Percentiles rank a stretch among this genome's conserved stretches.
phyloP scores from a whole-genome alignment of 1,140 invertebrate species.

The Centruroides vittatus region DNA sequence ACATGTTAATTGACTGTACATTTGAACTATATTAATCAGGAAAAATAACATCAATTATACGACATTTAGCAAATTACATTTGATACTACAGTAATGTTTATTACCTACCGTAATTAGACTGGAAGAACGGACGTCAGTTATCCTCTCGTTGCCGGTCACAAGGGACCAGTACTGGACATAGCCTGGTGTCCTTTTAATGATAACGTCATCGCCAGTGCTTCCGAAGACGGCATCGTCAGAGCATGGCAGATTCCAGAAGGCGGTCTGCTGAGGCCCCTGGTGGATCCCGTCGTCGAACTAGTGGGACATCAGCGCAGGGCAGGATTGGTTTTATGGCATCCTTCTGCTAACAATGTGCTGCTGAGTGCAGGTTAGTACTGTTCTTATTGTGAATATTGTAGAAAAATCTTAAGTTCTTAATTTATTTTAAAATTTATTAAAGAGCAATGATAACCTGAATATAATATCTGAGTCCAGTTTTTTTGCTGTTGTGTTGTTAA shows the following conservation, averaged over 20 bases:
- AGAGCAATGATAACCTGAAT: no score
- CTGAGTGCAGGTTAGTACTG: constrained; percentile 55
- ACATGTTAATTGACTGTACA: no score
- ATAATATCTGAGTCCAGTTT: no score
- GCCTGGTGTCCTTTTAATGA: constrained; percentile 99
- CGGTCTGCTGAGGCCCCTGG: constrained; percentile 58
- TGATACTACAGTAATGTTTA: no score
- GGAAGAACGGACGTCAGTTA: constrained; percentile 85
- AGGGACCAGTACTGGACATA: constrained; percentile 93
- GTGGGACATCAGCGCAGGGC: constrained; percentile 87
- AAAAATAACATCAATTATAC: no score
- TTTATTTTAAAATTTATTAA: no score
- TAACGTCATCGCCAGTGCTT: constrained; percentile 94
- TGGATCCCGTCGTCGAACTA: constrained; percentile 88
- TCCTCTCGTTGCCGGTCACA: constrained; percentile 93
- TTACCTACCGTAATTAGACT: constrained; percentile 41
- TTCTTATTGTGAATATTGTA: no score
- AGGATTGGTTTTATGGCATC: constrained; percentile 94
- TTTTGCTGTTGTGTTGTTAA: no score
- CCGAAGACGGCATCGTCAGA: constrained; percentile 95
- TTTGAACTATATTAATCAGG: no score
- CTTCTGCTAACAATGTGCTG: constrained; percentile 86
- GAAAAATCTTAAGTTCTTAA: no score
- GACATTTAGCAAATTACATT: no score
- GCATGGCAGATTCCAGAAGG: constrained; percentile 96